Percentiles rank a stretch among this genome's conserved stretches.
Evolutionary conservation across 2,797 vertebrate genomes (phyloP).

Genomic region (Enteromius anoplus): DNA sequence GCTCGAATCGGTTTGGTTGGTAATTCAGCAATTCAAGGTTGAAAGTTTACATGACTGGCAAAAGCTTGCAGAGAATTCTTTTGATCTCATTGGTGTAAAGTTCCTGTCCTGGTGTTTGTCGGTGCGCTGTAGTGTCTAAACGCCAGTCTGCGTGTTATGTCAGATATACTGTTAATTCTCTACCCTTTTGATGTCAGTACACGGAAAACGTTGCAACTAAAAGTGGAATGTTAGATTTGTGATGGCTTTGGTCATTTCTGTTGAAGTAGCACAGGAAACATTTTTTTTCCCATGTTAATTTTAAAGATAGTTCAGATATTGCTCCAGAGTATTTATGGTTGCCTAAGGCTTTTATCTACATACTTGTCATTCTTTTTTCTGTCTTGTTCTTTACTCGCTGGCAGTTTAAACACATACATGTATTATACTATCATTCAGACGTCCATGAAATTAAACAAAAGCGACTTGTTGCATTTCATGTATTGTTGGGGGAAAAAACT

Average conservation of each 20-base stretch:
- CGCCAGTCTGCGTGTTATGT: constrained; percentile 6
- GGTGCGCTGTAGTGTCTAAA: constrained; percentile 10
- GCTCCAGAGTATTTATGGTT: background rate
- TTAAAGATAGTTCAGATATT: constrained; percentile 12
- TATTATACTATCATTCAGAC: background rate
- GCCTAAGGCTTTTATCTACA: constrained; percentile 15
- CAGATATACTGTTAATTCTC: constrained; percentile 4
- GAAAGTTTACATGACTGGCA: background rate
- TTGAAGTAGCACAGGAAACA: background rate
- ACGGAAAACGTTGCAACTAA: background rate
- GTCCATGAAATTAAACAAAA: background rate
- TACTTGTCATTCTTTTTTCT: constrained; percentile 22
- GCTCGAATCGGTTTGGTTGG: background rate
- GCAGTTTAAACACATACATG: background rate
- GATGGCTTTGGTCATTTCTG: background rate
- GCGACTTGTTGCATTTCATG: background rate
- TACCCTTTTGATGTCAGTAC: background rate
- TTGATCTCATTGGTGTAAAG: constrained; percentile 50
- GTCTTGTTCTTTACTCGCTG: background rate
- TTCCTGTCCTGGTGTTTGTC: constrained; percentile 37
- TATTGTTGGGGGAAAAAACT: background rate
- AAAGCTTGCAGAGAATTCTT: constrained; percentile 39
- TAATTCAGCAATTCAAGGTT: background rate
- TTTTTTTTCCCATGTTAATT: background rate
- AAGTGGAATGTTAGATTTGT: constrained; percentile 19